Conservation (phyloP, 2,888 invertebrate species). For the Agonopterix heracliana region DNA sequence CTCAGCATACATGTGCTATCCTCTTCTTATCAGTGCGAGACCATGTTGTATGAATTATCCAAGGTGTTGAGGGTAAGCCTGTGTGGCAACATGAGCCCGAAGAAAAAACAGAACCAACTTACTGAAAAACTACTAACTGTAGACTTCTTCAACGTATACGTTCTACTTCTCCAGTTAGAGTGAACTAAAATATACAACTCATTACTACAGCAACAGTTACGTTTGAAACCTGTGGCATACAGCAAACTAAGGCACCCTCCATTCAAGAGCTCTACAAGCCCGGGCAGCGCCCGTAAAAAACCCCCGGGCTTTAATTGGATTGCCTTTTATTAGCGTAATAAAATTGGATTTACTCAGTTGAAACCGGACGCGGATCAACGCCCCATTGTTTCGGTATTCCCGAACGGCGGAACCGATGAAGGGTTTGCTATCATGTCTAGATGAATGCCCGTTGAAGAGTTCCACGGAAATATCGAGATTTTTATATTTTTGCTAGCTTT, state of each 20-base stretch:
- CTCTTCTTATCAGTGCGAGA: too few relatives aligned
- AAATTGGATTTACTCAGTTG: conserved; percentile 53
- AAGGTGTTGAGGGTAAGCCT: too few relatives aligned
- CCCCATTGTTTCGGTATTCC: conserved; percentile 46
- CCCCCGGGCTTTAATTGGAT: conserved; percentile 61
- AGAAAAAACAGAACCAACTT: too few relatives aligned
- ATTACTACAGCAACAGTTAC: conserved; percentile 40
- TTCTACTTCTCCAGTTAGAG: too few relatives aligned
- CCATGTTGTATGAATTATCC: too few relatives aligned
- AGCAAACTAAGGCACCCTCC: conserved; percentile 29
- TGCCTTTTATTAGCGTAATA: conserved; percentile 71
- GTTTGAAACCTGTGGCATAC: conserved; percentile 41
- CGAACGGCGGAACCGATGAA: conserved; percentile 33
- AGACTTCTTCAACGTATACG: too few relatives aligned
- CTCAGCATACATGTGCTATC: too few relatives aligned
- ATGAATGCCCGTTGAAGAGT: too few relatives aligned
- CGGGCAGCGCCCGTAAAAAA: conserved; percentile 43
- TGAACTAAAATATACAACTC: background rate
- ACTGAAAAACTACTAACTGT: too few relatives aligned
- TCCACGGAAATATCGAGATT: too few relatives aligned
- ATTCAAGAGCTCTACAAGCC: conserved; percentile 40
- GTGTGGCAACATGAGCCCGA: too few relatives aligned
- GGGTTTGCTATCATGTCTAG: background rate
- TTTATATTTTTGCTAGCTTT: too few relatives aligned
- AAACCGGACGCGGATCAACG: conserved; percentile 27